Conservation (phyloP, 2,888 invertebrate genomes). For the Rhyacophila evoluta region DNA sequence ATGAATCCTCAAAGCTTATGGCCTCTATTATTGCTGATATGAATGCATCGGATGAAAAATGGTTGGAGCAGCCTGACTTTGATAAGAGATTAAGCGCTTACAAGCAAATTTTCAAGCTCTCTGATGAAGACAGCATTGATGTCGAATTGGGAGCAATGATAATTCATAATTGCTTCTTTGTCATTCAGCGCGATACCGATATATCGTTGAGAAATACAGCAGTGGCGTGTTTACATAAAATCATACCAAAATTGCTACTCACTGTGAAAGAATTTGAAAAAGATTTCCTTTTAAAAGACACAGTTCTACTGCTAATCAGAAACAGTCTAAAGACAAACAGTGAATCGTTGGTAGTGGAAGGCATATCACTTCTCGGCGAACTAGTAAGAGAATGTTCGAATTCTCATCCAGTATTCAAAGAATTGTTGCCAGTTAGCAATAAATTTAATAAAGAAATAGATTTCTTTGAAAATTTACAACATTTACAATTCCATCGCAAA, state of each 20-base stretch:
- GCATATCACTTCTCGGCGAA: constrained; percentile 82
- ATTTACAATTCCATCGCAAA: constrained; percentile 88
- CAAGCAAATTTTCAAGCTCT: constrained; percentile 72
- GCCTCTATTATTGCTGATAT: constrained; percentile 75
- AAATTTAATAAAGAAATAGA: constrained; percentile 86
- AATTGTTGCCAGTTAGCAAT: constrained; percentile 77
- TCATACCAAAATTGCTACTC: constrained; percentile 75
- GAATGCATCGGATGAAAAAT: constrained; percentile 88
- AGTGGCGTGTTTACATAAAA: constrained; percentile 77
- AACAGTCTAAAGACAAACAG: constrained; percentile 78
- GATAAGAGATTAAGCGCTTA: constrained; percentile 84
- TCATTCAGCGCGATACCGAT: constrained; percentile 83
- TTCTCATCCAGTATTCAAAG: constrained; percentile 77
- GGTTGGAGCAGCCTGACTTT: constrained; percentile 96
- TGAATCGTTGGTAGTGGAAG: constrained; percentile 82
- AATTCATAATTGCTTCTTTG: constrained; percentile 86
- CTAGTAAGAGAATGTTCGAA: constrained; percentile 80
- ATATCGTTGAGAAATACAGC: constrained; percentile 85
- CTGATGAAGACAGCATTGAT: constrained; percentile 68
- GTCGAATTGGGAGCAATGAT: constrained; percentile 78
- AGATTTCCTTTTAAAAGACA: constrained; percentile 78
- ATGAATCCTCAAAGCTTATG: constrained; percentile 66
- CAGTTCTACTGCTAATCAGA: constrained; percentile 79
- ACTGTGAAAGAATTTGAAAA: constrained; percentile 72
- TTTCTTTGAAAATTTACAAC: constrained; percentile 94